These are phyloP conservation scores for Corythornis vintsioides DNA, from an alignment of 2,113 vertebrate genomes.

Conservation along the genomic window DNA sequence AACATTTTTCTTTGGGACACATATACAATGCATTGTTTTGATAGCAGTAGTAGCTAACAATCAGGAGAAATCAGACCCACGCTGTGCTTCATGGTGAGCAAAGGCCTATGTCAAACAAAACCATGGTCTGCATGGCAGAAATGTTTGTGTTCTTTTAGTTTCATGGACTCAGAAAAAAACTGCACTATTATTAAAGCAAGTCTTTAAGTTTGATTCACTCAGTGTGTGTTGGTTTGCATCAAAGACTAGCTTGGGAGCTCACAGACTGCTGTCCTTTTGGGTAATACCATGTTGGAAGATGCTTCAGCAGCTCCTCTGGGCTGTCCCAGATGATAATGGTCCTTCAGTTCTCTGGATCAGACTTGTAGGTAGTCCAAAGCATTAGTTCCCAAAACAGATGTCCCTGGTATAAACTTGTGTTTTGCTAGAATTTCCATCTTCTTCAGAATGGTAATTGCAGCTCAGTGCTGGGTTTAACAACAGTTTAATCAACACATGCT, in stretches of 20 bases:
- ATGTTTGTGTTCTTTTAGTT: background rate
- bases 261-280: background rate
- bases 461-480: background rate
- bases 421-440: background rate
- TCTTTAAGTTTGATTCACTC: background rate
- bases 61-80: rapidly evolving
- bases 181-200: background rate
- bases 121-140: background rate
- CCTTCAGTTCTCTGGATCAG: rapidly evolving
- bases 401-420: background rate
- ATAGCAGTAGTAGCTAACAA: rapidly evolving
- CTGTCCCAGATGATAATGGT: background rate
- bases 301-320: background rate
- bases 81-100: background rate
- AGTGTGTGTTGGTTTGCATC: background rate
- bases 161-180: background rate
- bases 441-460: background rate
- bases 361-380: background rate
- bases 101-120: background rate
- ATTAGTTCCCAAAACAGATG: background rate
- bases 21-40: rapidly evolving
- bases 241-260: background rate
- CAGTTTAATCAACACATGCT: background rate
- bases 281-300: background rate
- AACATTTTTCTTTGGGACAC: rapidly evolving